A percentile compares a stretch with the other conserved stretches of the same genome.
Evolutionary conservation across 2,113 vertebrate genomes (phyloP).

Genomic region (Girardinichthys multiradiatus): DNA sequence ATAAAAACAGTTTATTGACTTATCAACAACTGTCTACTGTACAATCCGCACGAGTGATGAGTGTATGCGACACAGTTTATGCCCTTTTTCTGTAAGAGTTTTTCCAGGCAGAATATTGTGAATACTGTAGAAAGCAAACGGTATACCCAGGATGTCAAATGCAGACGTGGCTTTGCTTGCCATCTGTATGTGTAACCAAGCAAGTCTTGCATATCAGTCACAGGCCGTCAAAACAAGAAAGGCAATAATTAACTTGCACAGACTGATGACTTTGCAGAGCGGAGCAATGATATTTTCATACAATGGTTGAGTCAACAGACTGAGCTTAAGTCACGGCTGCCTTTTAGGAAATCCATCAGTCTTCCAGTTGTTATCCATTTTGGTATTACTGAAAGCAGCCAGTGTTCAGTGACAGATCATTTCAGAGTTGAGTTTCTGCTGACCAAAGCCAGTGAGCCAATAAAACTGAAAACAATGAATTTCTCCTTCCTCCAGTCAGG

Average conservation of each 20-base stretch:
- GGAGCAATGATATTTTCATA: constrained; percentile 55
- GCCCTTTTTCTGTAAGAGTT: constrained; percentile 56
- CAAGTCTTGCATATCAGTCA: constrained; percentile 59
- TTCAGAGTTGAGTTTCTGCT: constrained; percentile 45
- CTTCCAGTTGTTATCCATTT: constrained; percentile 55
- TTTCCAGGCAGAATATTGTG: constrained; percentile 48
- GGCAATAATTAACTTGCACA: constrained; percentile 47
- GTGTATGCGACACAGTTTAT: constrained; percentile 82
- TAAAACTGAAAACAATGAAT: constrained; percentile 44
- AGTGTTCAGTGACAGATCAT: constrained; percentile 51
- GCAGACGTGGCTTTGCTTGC: constrained; percentile 43
- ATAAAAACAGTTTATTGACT: constrained; percentile 84
- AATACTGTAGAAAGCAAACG: constrained; percentile 64
- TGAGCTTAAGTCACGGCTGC: constrained; percentile 55
- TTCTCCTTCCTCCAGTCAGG: constrained; percentile 43
- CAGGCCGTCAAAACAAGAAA: constrained; percentile 40
- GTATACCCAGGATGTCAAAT: constrained; percentile 55
- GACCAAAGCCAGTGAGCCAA: constrained; percentile 27
- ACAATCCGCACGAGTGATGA: constrained; percentile 77
- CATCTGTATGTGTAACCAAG: constrained; percentile 39
- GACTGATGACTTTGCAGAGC: constrained; percentile 54
- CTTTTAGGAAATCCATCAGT: constrained; percentile 45
- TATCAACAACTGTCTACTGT: constrained; percentile 83
- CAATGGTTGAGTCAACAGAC: constrained; percentile 46
- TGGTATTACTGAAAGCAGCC: constrained; percentile 54